Percentiles rank a stretch among this genome's conserved stretches.
Conservation (phyloP, 1,140 invertebrate species). For the Drosophila subpulchrella region DNA sequence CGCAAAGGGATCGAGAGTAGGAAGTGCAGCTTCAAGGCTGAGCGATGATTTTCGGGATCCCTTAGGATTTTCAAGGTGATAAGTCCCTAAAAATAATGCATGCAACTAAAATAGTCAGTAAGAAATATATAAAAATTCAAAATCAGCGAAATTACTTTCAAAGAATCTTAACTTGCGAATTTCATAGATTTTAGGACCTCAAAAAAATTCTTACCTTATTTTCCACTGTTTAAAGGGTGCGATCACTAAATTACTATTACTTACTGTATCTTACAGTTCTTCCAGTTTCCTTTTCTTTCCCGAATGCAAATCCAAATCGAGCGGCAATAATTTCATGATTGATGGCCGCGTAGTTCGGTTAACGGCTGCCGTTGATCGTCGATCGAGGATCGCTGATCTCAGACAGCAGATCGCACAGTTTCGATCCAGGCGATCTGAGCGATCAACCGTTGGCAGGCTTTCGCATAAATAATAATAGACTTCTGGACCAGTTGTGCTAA, state of each 20-base stretch:
- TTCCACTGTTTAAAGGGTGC: not conserved
- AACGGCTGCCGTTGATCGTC: constrained; percentile 57
- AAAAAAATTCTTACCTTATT: too few species aligned
- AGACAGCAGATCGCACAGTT: constrained; percentile 7
- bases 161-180: too few species aligned
- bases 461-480: constrained; percentile 81
- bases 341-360: constrained; percentile 77
- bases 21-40: not conserved
- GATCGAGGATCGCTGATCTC: constrained; percentile 49
- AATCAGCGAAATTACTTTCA: too few species aligned
- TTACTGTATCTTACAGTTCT: not conserved
- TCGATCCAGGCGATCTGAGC: constrained; percentile 31
- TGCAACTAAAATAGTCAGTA: too few species aligned
- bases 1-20: constrained; percentile 16
- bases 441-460: constrained; percentile 66
- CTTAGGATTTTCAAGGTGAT: too few species aligned
- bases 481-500: constrained; percentile 80
- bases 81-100: too few species aligned
- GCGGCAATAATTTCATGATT: constrained; percentile 80
- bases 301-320: constrained; percentile 60
- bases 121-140: too few species aligned
- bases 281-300: not conserved
- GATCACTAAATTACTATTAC: not conserved
- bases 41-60: not conserved
- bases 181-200: not conserved